phyloP scores from a whole-genome alignment of 2,797 vertebrate genomes.

The Prionace glauca region DNA sequence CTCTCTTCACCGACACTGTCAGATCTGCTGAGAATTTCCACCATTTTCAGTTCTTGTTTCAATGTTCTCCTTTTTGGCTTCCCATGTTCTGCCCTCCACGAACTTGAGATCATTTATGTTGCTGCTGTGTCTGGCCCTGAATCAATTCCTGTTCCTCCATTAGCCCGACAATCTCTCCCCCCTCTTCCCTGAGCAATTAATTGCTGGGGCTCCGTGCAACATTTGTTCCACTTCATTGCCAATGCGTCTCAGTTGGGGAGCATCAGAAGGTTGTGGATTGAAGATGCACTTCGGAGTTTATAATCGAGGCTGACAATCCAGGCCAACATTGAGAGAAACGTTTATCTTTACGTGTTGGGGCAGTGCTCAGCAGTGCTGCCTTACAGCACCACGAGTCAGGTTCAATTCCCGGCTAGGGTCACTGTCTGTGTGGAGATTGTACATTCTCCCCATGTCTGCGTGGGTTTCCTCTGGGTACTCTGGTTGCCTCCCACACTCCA shows the following conservation, averaged over 20 bases:
- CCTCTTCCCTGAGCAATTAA: not conserved
- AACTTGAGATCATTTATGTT: not conserved
- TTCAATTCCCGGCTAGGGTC: no score
- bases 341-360: no score
- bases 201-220: not conserved
- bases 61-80: not conserved
- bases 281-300: not conserved
- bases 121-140: not conserved
- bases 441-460: no score
- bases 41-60: no score
- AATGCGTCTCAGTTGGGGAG: no score
- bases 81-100: not conserved
- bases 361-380: no score
- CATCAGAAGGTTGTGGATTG: not conserved
- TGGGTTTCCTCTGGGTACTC: no score
- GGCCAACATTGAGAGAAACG: not conserved
- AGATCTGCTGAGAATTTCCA: no score
- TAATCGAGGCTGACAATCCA: not conserved
- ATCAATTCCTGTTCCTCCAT: not conserved
- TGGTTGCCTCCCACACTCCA: no score
- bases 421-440: no score
- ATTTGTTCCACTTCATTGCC: not conserved
- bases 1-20: no score
- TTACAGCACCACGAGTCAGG: no score
- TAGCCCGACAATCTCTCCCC: not conserved